Evolutionary conservation across 1,140 invertebrate genomes (phyloP), one percentile per base, ranked within the genome.

Genomic region (Drosophila ironensis): DNA sequence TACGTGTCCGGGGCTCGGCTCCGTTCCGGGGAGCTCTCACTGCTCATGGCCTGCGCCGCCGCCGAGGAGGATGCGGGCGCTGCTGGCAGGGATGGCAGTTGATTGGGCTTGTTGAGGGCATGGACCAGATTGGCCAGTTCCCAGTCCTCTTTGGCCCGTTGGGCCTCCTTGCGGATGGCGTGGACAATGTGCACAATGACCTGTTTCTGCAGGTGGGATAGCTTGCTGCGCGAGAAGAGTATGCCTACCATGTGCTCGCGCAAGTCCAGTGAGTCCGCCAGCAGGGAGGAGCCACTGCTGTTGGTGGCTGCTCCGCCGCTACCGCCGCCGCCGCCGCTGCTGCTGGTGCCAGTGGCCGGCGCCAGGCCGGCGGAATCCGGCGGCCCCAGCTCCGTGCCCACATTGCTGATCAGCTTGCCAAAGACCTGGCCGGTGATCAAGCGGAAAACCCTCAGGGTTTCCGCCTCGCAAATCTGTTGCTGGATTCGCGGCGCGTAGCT

Each of bases 171-270:
- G 11, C 94, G 92, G 35, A 99, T 98, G 1, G 97, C 97, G 81
- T 96, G 94, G 6, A 99, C 97, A 53, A 99, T 98, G 88, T 99
- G 97, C 0, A 95, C 93, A 88, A 97, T 97, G 48, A 98, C 97
- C 93, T 98, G 97, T 91, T 97, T 97, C 89, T 99, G 98, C 17
- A 99, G 91, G 87, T 98, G 96, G 0, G 97, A 98, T 0, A 99
- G 91, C 90, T 98, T 98, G 84, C 96, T 97, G 37, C 97, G 93
- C 70, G 96, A 97, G 90, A 99, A 99, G 9, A 99, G 91, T 71
- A 99, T 99, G 44, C 97, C 97, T 12, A 99, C 98, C 93, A 99
- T 98, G 82, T 99, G 97, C 89, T 99, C 97, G 12, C 97, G 94
- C 0, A 99, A 91, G 90, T 99, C 97, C 53, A 90, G 48, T 0